Evolutionary conservation across 2,113 vertebrate genomes (phyloP).

Genomic region (Anoura caudifer): DNA sequence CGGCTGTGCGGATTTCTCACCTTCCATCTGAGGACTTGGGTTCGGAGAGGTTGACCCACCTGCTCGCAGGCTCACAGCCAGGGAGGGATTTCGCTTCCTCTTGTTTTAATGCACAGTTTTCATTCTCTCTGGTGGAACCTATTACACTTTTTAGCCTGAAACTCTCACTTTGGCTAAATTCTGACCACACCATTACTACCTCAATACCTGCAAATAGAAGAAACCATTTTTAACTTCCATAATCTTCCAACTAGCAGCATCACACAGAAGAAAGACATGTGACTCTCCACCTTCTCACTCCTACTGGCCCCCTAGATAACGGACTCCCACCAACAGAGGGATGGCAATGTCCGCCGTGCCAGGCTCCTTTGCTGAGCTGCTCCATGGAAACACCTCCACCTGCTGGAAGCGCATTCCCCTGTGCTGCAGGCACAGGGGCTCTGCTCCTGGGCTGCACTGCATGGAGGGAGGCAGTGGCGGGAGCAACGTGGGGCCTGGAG

Average conservation of each 20-base stretch:
- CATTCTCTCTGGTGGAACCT: background rate
- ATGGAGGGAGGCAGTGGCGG: fast-evolving
- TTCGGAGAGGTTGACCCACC: background rate
- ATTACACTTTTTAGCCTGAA: background rate
- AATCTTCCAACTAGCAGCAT: background rate
- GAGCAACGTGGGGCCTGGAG: background rate
- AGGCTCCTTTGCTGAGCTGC: background rate
- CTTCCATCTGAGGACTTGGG: background rate
- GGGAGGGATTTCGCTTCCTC: background rate
- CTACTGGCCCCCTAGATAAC: background rate
- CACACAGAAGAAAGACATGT: background rate
- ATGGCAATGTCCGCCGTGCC: fast-evolving
- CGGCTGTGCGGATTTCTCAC: background rate
- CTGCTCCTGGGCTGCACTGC: fast-evolving
- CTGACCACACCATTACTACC: background rate
- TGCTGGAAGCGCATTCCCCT: background rate
- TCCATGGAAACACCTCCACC: background rate
- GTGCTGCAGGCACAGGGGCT: background rate
- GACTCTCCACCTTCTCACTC: background rate
- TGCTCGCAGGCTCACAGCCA: background rate
- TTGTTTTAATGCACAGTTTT: background rate
- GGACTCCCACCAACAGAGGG: background rate
- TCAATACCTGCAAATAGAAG: background rate
- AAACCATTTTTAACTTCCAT: background rate
- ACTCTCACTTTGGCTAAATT: background rate